Conservation (phyloP, 2,113 vertebrate genomes). For the Pachyramphus minor region DNA sequence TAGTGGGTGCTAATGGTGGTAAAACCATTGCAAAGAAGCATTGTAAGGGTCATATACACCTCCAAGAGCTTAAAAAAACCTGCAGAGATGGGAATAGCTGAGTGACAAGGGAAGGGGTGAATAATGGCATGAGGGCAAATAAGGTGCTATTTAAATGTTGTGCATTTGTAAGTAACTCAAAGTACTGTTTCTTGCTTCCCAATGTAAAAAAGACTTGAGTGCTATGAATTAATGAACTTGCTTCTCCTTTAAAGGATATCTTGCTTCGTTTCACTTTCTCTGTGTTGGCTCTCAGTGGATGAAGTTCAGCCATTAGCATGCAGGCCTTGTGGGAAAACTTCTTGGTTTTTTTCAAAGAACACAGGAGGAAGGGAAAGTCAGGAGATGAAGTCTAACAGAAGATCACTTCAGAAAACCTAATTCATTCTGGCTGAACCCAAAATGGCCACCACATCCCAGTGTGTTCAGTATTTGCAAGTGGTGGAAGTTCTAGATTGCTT, state of each 20-base stretch:
- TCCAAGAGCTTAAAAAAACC: background rate
- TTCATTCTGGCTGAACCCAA: background rate
- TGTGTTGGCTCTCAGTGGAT: background rate
- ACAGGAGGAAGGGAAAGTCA: background rate
- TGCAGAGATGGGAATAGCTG: background rate
- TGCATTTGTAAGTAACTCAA: background rate
- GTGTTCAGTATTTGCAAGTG: background rate
- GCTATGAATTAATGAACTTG: background rate
- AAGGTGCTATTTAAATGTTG: background rate
- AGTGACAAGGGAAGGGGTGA: background rate
- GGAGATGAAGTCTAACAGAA: background rate
- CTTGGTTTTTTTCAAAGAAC: background rate
- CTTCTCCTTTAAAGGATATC: background rate
- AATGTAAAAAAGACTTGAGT: background rate
- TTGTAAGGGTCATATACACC: background rate
- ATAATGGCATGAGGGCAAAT: background rate
- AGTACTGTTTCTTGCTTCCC: background rate
- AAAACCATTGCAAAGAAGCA: background rate
- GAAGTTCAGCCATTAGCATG: background rate
- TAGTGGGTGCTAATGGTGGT: background rate
- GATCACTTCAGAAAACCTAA: background rate
- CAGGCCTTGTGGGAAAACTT: background rate
- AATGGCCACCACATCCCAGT: background rate
- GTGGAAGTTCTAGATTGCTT: background rate
- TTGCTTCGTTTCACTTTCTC: background rate